Base-by-base conservation (phyloP, 2,888 invertebrate genomes). In the Pecten maximus region DNA sequence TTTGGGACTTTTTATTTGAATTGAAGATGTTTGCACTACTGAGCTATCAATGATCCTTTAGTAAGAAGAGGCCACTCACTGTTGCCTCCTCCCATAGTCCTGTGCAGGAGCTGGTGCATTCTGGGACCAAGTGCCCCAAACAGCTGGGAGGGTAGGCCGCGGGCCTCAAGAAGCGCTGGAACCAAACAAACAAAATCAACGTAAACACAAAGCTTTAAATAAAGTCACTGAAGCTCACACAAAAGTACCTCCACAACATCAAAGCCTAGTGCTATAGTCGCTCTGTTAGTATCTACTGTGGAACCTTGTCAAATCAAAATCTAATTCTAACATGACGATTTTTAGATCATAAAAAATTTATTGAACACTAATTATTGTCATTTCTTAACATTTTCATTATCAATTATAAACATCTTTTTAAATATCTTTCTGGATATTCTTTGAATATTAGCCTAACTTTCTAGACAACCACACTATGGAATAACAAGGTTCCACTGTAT, bases 71-170 rank as follows among this genome's bases (percentile, higher is more conserved):
- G 74, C 16, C 8, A 94, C 96, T 94, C 94, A 96, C 96, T 98
- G 95, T 98, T 98, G 96, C 98, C 98, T 90, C 98, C 98, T 88
- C 99, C 99, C 97, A 99, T 99, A 93, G 98, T 99, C 94, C 99
- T 97, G 96, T 99, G 99, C 92, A 99, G 97, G 91, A 99, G 97
- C 96, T 99, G 99, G 96, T 99, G 99, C 99, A 99, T 99, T 89
- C 99, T 98, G 88, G 99, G 99, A 0, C 99, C 99, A 90, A 99
- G 97, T 0, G 99, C 99, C 54, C 99, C 99, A 95, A 99, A 98
- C 92, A 99, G 97, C 96, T 99, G 99, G 23, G 99, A 99, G n/a
- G 99, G 99, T 94, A 99, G 97, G 40, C 99, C 99, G 94, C 99
- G 97, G 23, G 99, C 98, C 97, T 99, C 99, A 89, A 99, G 97